phyloP scores from a whole-genome alignment of 53 echinoderm and acorn worm genomes.

The Antedon mediterranea region DNA sequence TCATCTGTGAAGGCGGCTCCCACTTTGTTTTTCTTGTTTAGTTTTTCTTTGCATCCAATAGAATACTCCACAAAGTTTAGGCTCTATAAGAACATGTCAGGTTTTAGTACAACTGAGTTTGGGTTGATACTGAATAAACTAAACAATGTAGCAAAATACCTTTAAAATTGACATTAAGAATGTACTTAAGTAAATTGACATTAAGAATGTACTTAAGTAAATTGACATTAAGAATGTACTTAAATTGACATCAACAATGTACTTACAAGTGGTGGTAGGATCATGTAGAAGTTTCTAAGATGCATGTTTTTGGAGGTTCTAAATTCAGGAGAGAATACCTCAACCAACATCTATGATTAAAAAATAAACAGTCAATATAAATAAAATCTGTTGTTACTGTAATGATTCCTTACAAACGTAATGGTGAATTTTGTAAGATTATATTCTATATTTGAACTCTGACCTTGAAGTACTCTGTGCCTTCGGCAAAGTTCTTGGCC shows the following conservation, averaged over 20 bases:
- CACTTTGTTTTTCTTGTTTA: conserved; percentile 95
- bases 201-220: too few species aligned
- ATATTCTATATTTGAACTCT: too few species aligned
- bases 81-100: conserved; percentile 21
- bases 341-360: conserved; percentile 76
- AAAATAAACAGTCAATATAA: neutral
- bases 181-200: too few species aligned
- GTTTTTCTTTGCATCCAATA: conserved; percentile 93
- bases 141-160: too few species aligned
- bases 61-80: conserved; percentile 94
- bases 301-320: conserved; percentile 96
- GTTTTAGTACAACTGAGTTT: too few species aligned
- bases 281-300: conserved; percentile 80
- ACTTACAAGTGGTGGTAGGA: conserved; percentile 92
- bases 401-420: too few species aligned
- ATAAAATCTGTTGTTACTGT: too few species aligned
- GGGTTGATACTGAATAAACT: too few species aligned
- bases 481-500: conserved; percentile 96
- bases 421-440: too few species aligned
- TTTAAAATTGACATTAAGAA: too few species aligned
- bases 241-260: too few species aligned
- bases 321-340: conserved; percentile 95
- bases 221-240: too few species aligned
- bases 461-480: conserved; percentile 98
- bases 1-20: conserved; percentile 98